Evolutionary conservation across 2,797 vertebrate species (phyloP).

Genomic region (Ctenosaura bakeri): DNA sequence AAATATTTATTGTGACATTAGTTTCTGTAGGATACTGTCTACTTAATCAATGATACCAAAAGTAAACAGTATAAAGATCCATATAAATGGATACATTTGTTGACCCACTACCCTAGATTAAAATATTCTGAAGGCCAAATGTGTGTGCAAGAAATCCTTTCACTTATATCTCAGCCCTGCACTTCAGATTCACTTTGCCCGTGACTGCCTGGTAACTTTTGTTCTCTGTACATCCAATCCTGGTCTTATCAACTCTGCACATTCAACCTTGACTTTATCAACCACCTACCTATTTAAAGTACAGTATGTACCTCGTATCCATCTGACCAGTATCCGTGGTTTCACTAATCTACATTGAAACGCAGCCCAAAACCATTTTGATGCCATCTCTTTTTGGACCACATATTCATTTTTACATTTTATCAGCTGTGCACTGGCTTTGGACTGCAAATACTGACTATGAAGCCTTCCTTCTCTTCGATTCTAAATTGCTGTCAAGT

Average conservation of each 20-base stretch:
- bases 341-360: no score
- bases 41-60: background rate
- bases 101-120: background rate
- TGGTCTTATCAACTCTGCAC: background rate
- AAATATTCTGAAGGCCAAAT: background rate
- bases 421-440: no score
- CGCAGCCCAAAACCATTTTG: no score
- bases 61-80: background rate
- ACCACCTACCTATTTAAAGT: background rate
- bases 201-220: background rate
- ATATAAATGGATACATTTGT: background rate
- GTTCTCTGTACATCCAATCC: background rate
- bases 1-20: background rate
- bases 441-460: no score
- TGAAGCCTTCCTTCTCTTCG: no score
- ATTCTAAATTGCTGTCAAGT: no score
- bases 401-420: no score
- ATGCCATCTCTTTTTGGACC: no score
- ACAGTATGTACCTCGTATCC: no score
- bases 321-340: no score
- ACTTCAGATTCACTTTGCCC: background rate
- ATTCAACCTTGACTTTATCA: background rate
- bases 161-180: background rate
- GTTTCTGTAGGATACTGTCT: background rate
- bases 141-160: background rate